Evolutionary conservation across 2,888 invertebrate species (phyloP).

Genomic region (Antheraea yamamai): DNA sequence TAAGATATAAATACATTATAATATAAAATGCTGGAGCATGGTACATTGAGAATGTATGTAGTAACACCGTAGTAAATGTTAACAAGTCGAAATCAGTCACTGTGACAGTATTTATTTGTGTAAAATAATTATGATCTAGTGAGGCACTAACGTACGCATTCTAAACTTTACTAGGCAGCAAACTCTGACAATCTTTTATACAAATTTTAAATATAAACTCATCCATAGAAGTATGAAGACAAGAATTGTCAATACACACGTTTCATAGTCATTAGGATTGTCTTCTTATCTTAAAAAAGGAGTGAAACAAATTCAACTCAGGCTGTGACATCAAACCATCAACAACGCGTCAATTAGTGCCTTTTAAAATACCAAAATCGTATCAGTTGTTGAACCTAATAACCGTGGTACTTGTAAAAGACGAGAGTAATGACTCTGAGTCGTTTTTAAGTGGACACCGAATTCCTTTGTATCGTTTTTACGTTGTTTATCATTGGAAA

Average conservation of each 20-base stretch:
- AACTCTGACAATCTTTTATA: background rate
- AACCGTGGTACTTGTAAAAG: constrained; percentile 12
- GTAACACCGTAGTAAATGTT: background rate
- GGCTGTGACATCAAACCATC: background rate
- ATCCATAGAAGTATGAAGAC: background rate
- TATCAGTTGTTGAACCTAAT: constrained; percentile 3
- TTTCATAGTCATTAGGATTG: background rate
- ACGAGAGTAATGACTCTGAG: constrained; percentile 8
- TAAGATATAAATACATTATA: no score
- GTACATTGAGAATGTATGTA: background rate
- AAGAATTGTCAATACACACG: background rate
- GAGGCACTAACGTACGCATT: background rate
- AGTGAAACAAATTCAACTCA: background rate
- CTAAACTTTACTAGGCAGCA: background rate
- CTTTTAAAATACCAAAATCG: constrained; percentile 10
- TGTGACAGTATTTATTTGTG: background rate
- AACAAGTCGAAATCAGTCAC: background rate
- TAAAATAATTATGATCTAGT: background rate
- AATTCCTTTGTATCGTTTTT: constrained; percentile 41
- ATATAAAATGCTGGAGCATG: background rate
- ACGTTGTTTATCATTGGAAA: background rate
- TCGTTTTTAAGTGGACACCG: constrained; percentile 41
- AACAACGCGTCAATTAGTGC: background rate
- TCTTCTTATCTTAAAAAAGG: constrained; percentile 3
- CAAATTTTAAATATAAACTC: background rate